Evolutionary conservation across 2,797 vertebrate genomes (phyloP).

Genomic region (Selene dorsalis): DNA sequence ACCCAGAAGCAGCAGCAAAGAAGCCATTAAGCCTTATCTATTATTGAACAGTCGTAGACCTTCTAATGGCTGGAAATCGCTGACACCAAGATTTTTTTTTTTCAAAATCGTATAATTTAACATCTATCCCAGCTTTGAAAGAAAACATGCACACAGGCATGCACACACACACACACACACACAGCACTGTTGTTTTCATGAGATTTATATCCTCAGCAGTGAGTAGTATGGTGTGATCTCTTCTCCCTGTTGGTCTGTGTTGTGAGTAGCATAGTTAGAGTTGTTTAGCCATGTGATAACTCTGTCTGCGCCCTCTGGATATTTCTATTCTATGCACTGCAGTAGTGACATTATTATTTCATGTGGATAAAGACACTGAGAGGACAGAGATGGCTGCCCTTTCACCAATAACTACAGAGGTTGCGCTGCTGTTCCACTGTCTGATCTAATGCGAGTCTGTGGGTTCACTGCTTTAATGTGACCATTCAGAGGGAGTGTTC

Average conservation of each 20-base stretch:
- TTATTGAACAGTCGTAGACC: constrained; percentile 82
- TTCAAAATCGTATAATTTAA: constrained; percentile 67
- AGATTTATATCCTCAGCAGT: constrained; percentile 48
- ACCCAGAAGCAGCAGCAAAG: constrained; percentile 73
- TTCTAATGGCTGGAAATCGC: constrained; percentile 77
- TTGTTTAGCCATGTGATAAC: constrained; percentile 39
- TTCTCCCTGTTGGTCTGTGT: constrained; percentile 49
- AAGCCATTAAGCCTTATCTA: constrained; percentile 82
- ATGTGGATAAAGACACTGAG: constrained; percentile 56
- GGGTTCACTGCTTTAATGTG: constrained; percentile 57
- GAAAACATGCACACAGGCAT: constrained; percentile 19
- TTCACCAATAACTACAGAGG: constrained; percentile 53
- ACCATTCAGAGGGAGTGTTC: constrained; percentile 50
- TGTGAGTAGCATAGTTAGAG: constrained; percentile 35
- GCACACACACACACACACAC: constrained; percentile 11
- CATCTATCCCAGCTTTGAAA: constrained; percentile 44
- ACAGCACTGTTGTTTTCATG: constrained; percentile 33
- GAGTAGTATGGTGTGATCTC: constrained; percentile 36
- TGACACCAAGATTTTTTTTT: constrained; percentile 74
- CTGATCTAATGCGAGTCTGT: constrained; percentile 45
- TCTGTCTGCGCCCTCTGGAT: constrained; percentile 26
- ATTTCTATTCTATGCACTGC: constrained; percentile 41
- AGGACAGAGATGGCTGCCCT: constrained; percentile 57
- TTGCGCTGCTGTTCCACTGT: constrained; percentile 27
- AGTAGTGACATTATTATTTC: constrained; percentile 61